These are phyloP conservation scores for Brachionus manjavacas DNA, from an alignment of 1,140 invertebrate genomes.

Conservation along the genomic window DNA sequence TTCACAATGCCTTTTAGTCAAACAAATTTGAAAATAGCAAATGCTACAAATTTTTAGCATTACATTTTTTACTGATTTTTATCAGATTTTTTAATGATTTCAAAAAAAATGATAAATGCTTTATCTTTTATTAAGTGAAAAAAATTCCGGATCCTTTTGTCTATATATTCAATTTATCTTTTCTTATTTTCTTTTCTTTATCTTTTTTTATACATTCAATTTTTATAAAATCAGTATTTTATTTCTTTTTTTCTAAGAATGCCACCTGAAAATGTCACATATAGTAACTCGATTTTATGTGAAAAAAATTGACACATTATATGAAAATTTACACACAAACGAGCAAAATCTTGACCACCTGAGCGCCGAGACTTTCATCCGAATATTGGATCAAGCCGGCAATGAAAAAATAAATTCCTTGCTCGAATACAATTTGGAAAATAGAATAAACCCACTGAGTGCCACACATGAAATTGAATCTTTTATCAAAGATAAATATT, in stretches of 20 bases:
- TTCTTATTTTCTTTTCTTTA: too few relatives aligned
- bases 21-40: too few relatives aligned
- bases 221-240: background rate
- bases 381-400: conserved; percentile 1
- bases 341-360: background rate
- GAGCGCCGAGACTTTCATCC: background rate
- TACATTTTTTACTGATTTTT: too few relatives aligned
- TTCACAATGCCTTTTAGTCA: too few relatives aligned
- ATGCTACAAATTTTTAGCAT: too few relatives aligned
- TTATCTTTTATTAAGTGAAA: too few relatives aligned
- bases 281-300: background rate
- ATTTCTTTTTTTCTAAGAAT: conserved; percentile 6
- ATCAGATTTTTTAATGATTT: too few relatives aligned
- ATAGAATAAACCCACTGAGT: background rate
- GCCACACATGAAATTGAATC: background rate
- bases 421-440: conserved; percentile 7
- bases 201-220: too few relatives aligned
- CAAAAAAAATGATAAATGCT: too few relatives aligned
- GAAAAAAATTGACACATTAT: background rate
- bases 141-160: too few relatives aligned
- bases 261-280: background rate
- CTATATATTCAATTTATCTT: too few relatives aligned
- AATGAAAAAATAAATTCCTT: conserved; percentile 37
- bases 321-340: background rate
- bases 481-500: conserved; percentile 11